Evolutionary conservation across 2,888 invertebrate genomes (phyloP).

Genomic region (Drosophila neotestacea): DNA sequence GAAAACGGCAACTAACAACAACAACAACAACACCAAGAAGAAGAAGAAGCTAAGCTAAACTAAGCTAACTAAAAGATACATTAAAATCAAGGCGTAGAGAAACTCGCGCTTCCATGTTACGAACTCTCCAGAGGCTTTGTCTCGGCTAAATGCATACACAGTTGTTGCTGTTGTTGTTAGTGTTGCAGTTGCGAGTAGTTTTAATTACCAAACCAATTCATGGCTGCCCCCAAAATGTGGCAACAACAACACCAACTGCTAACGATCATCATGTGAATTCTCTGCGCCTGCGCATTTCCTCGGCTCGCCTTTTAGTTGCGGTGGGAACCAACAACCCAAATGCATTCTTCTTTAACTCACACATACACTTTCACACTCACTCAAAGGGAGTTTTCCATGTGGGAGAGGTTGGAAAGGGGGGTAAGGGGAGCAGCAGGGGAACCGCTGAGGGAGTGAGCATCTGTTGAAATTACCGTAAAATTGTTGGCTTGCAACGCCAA

Average conservation of each 20-base stretch:
- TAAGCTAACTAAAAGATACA: conserved; percentile 70
- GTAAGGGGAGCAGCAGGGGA: neutral
- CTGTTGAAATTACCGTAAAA: conserved; percentile 63
- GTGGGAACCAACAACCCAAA: conserved; percentile 51
- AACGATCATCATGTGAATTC: conserved; percentile 79
- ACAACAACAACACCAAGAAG: conserved; percentile 19
- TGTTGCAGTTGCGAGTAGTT: conserved; percentile 65
- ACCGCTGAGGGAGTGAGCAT: conserved; percentile 24
- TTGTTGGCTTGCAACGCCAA: conserved; percentile 55
- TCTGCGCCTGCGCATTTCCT: conserved; percentile 72
- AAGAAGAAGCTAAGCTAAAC: conserved; percentile 10
- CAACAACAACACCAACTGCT: conserved; percentile 40
- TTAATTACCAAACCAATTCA: conserved; percentile 73
- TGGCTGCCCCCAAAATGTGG: conserved; percentile 58
- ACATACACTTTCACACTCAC: conserved; percentile 51
- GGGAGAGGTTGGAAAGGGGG: neutral
- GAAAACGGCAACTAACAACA: conserved; percentile 63
- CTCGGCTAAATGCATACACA: conserved; percentile 49
- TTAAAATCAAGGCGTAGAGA: conserved; percentile 75
- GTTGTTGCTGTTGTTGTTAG: conserved; percentile 14
- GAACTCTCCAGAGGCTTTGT: conserved; percentile 48
- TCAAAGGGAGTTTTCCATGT: conserved; percentile 18
- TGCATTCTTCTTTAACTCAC: conserved; percentile 46
- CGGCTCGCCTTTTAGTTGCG: conserved; percentile 24
- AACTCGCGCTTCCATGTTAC: conserved; percentile 72